Evolutionary conservation across 1,140 invertebrate genomes (phyloP), one percentile per base, ranked within the genome.

Genomic region (Stratiolaelaps scimitus): DNA sequence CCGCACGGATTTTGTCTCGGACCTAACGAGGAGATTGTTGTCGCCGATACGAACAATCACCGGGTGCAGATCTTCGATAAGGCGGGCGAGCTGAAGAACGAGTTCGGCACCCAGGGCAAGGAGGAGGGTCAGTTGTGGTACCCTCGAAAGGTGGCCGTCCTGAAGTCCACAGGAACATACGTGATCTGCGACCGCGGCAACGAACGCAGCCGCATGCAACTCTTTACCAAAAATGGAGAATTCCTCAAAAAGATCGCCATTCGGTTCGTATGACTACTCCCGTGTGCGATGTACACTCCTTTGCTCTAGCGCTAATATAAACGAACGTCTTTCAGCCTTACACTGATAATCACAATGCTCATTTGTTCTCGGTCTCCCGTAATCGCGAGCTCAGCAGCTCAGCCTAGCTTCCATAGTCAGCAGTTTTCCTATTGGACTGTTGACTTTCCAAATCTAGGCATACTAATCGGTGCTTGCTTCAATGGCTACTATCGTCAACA

Each of bases 41-140:
- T 92, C 20, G 92, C 92, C 20, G 92, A 96, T 75, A 96, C 92
- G 0, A 92, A 94, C 75, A 95, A 95, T 76, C 91, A 95, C 78
- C 83, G 91, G 65, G 91, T 95, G 72, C 88, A 90, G 85, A 82
- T 90, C 67, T 93, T 92, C 75, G 88, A 92, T 69, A 92, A 92
- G 76, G 85, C 83, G 19, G 60, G 66, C 10, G 83, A 81, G 44
- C 88, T 87, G 71, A 90, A 89, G 73, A 88, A 88, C 72, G 85
- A 90, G 75, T 93, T 93, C 76, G 90, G 90, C 43, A 83, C 84
- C 26, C 83, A 88, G 67, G 90, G 90, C 65, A 89, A 90, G 73
- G 92, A 95, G 70, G 92, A 96, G 74, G 92, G 92, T 1, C 90
- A 95, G 72, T 77, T 96, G 53, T 96, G 91, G 89, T 95, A 93